A percentile compares a stretch with the other conserved stretches of the same genome.
Evolutionary conservation across 2,888 invertebrate species (phyloP).

Genomic region (Thera britannica): DNA sequence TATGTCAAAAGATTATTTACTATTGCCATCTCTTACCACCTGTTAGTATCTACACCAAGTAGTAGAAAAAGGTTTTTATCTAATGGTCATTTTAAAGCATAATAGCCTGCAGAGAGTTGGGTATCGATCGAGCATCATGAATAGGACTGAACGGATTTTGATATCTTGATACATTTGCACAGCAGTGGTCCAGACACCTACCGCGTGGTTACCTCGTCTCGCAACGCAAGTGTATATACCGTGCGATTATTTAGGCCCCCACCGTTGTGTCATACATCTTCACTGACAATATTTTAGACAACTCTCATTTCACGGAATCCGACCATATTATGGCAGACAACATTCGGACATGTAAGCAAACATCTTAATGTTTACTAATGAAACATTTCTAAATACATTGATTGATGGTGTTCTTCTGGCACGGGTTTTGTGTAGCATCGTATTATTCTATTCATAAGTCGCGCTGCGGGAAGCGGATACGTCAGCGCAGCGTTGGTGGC

Average conservation of each 20-base stretch:
- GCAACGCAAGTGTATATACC: conserved; percentile 48
- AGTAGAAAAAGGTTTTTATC: conserved; percentile 38
- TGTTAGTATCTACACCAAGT: too few relatives aligned
- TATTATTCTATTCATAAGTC: conserved; percentile 80
- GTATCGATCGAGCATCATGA: conserved; percentile 41
- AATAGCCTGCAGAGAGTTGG: conserved; percentile 48
- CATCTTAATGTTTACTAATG: conserved; percentile 85
- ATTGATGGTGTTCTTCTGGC: conserved; percentile 76
- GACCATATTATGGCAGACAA: conserved; percentile 69
- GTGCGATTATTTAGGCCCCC: conserved; percentile 61
- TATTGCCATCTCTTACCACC: too few relatives aligned
- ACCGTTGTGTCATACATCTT: conserved; percentile 62
- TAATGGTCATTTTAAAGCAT: conserved; percentile 46
- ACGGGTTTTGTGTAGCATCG: conserved; percentile 74
- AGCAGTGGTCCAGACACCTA: conserved; percentile 68
- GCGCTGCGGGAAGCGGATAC: conserved; percentile 70
- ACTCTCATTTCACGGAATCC: conserved; percentile 77
- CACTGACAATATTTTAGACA: conserved; percentile 70
- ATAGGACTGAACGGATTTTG: conserved; percentile 55
- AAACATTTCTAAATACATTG: conserved; percentile 82
- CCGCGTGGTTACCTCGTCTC: conserved; percentile 53
- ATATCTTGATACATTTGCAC: conserved; percentile 62
- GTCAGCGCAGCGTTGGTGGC: conserved; percentile 82
- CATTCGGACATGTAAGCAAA: conserved; percentile 82
- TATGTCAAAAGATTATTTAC: too few relatives aligned